Conservation (phyloP, 2,797 vertebrate species). For the Lates japonicus region DNA sequence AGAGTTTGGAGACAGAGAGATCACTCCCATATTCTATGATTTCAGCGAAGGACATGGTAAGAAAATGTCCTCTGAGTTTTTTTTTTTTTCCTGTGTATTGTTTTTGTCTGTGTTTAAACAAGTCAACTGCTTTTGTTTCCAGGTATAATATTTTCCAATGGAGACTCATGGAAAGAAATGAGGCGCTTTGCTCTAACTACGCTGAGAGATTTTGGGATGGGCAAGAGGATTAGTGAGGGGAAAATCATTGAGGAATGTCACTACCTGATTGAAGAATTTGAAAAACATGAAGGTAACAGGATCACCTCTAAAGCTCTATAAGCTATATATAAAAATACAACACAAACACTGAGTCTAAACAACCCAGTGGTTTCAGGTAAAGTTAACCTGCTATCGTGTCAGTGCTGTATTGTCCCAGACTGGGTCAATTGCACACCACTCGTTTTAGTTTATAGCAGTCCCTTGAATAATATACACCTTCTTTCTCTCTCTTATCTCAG, state of each 20-base stretch:
- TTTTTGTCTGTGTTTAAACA: neutral
- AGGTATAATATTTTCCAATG: slow-evolving; percentile 80
- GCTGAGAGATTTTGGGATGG: slow-evolving; percentile 82
- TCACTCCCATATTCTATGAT: slow-evolving; percentile 60
- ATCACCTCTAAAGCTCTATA: neutral
- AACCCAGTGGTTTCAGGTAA: too few relatives aligned
- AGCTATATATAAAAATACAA: too few relatives aligned
- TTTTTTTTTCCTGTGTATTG: neutral
- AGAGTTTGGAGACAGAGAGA: slow-evolving; percentile 70
- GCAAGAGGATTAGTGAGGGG: slow-evolving; percentile 71
- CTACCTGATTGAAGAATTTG: slow-evolving; percentile 68
- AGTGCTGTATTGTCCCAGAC: too few relatives aligned
- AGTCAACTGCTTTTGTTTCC: neutral
- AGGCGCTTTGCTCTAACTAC: slow-evolving; percentile 77
- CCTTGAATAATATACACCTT: neutral
- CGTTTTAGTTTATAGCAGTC: too few relatives aligned
- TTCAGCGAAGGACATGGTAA: slow-evolving; percentile 57
- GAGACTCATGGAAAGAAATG: slow-evolving; percentile 81
- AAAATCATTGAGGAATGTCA: slow-evolving; percentile 74
- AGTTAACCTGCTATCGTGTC: too few relatives aligned
- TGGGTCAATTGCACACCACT: too few relatives aligned
- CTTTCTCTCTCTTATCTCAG: slow-evolving; percentile 37
- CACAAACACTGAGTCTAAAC: too few relatives aligned
- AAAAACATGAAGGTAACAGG: slow-evolving; percentile 65
- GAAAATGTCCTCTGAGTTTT: neutral